Base-by-base conservation (phyloP, 2,113 vertebrate genomes). In the Nothocercus julius region DNA sequence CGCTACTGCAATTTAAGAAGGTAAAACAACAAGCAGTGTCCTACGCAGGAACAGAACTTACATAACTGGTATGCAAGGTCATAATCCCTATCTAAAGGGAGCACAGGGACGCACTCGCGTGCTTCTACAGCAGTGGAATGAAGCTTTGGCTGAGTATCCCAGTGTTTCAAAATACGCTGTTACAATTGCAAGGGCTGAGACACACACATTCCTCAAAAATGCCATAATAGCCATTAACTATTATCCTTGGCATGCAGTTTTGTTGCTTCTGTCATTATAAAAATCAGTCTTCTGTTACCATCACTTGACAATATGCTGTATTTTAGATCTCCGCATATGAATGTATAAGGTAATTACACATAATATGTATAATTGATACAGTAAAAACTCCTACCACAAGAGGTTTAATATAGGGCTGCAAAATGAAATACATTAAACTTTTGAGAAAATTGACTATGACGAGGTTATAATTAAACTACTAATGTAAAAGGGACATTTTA, bases 341-440 rank as follows among this genome's bases (percentile, higher is more conserved):
- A 91, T 11, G 63, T 30, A 17, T n/a, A 81, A 91, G 72, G 93
- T 95, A 96, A 97, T 96, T 97, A 92, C 5, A 95, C 70, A 96
- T 89, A 96, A 96, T 88, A 70, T 34, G 53, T 78, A 78, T 95
- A 96, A 97, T 87, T 96, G 94, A 96, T 89, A 87, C 90, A 73
- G 77, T 66, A 82, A 77, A 82, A 95, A 82, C 68, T 82, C 91
- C 82, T 40, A 83, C 89, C 75, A n/a, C 22, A 34, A 94, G 93
- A 92, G 81, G 27, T 81, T 96, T 85, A 42, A 96, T 84, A 22
- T 2, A 84, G 81, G 28, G 58, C 83, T 90, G 72, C 72, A 83
- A 83, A 96, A 94, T 78, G 59, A 87, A 88, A 83, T 13, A 80
- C 20, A 61, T 44, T 38, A 38, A n/a, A 63, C 49, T 92, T 85